Base-by-base conservation (phyloP, 1,140 invertebrate species). In the Ceratitis capitata region DNA sequence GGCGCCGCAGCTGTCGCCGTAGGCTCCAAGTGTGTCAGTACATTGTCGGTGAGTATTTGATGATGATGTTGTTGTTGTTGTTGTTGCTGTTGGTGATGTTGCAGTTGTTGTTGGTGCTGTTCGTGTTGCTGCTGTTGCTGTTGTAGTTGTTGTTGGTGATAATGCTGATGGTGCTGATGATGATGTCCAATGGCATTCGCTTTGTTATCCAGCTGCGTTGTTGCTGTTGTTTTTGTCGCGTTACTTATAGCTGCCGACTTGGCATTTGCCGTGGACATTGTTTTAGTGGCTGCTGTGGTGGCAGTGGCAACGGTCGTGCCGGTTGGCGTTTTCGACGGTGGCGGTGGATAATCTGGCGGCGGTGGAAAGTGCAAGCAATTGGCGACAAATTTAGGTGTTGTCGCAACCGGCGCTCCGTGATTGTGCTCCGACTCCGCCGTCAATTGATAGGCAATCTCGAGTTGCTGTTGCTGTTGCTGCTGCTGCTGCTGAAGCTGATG, bases 321-420 rank as follows among this genome's bases (percentile, higher is more conserved):
- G 10, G 86, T 85, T 49, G 87, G 85, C 19, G 85, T 88, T 56
- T 85, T 86, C 69, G 86, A 49, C 42, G 45, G 84, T 49, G 85
- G 89, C 39, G 85, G 89, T 49, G 89, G 89, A 78, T 90, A 90
- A n/a, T 90, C 88, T 14, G 89, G 89, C 19, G 89, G 89, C 51
- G 89, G 89, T 26, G 89, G 89, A 42, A 90, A 89, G 69, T 90
- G 88, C 85, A 90, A 85, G 35, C 88, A 88, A 29, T 87, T 85
- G 35, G 86, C 85, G 58, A 35, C 78, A 47, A 85, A 85, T 78
- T 87, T 88, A 85, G 86, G 83, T 84, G 83, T 84, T 84, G 83
- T 84, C 83, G 56, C 39, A 29, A 61, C 53, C 3, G 83, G 7
- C 32, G 83, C 19, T 23, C 35, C 6, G 10, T 26, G 51, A 45